Conservation (phyloP, 2,797 vertebrate species). For the Gallirallus australis region DNA sequence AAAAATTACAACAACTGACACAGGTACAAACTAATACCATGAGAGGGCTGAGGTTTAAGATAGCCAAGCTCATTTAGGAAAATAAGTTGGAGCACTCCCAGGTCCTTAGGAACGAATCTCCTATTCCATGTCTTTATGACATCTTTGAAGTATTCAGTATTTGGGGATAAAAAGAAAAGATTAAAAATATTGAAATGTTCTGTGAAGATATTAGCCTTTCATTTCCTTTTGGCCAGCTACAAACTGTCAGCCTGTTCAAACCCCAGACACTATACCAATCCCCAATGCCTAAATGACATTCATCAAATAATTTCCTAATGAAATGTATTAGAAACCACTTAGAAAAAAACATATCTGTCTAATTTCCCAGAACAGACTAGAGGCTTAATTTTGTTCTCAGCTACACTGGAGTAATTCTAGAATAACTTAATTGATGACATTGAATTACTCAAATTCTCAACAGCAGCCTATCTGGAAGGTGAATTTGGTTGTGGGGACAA, state of each 20-base stretch:
- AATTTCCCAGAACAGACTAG: slow-evolving; percentile 58
- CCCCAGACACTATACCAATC: neutral
- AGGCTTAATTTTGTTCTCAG: slow-evolving; percentile 62
- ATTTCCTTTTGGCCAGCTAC: slow-evolving; percentile 11
- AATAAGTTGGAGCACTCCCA: neutral
- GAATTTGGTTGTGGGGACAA: neutral
- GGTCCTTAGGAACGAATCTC: neutral
- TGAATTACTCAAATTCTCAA: slow-evolving; percentile 37
- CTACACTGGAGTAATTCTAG: slow-evolving; percentile 42
- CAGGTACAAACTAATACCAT: neutral
- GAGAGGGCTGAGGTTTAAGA: neutral
- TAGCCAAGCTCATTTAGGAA: neutral
- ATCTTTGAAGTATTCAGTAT: neutral
- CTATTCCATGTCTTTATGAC: neutral
- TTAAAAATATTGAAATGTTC: neutral
- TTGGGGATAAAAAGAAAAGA: neutral
- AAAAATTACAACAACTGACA: slow-evolving; percentile 54
- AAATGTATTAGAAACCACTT: slow-evolving; percentile 58
- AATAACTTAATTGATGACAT: slow-evolving; percentile 61
- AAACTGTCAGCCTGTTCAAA: slow-evolving; percentile 30
- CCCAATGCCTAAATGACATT: slow-evolving; percentile 39
- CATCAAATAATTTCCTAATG: slow-evolving; percentile 54
- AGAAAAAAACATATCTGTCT: slow-evolving; percentile 51
- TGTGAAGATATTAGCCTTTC: slow-evolving; percentile 30
- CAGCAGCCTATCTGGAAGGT: slow-evolving; percentile 28